Conservation (phyloP, 2,888 invertebrate genomes). For the Agriopis leucophaearia region DNA sequence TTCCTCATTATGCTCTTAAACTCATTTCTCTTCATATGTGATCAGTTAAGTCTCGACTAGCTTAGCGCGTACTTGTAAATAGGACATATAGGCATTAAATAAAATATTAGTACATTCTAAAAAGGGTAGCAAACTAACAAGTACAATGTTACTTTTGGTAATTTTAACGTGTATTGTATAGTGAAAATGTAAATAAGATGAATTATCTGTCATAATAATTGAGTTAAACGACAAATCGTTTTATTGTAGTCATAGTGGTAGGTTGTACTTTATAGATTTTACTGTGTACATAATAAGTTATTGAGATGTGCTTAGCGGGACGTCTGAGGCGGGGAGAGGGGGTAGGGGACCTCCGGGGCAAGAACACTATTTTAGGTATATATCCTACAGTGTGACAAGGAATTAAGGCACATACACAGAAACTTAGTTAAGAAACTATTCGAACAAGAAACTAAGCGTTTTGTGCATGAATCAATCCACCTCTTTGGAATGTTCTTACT, state of each 20-base stretch:
- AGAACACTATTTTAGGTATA: constrained; percentile 14
- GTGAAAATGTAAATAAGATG: constrained; percentile 84
- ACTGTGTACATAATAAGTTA: constrained; percentile 75
- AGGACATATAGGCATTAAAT: constrained; percentile 63
- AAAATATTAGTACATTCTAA: constrained; percentile 73
- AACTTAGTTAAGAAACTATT: not conserved
- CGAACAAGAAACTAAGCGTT: not conserved
- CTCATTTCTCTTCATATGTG: constrained; percentile 72
- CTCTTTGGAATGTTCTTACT: not conserved
- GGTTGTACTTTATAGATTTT: constrained; percentile 79
- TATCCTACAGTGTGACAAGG: not conserved
- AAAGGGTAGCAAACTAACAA: constrained; percentile 78
- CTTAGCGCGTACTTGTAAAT: constrained; percentile 76
- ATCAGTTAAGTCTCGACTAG: constrained; percentile 84
- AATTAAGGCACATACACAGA: not conserved
- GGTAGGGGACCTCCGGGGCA: constrained; percentile 31
- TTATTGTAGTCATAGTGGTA: constrained; percentile 83
- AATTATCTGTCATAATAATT: constrained; percentile 85
- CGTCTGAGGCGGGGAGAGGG: constrained; percentile 40
- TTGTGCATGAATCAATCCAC: not conserved
- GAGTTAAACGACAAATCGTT: constrained; percentile 84
- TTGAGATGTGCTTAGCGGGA: constrained; percentile 54
- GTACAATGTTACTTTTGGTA: constrained; percentile 85
- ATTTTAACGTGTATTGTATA: constrained; percentile 82
- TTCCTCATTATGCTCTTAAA: constrained; percentile 78